These are phyloP conservation scores for Burhinus bistriatus DNA, from an alignment of 2,113 vertebrate genomes.

Conservation along the genomic window DNA sequence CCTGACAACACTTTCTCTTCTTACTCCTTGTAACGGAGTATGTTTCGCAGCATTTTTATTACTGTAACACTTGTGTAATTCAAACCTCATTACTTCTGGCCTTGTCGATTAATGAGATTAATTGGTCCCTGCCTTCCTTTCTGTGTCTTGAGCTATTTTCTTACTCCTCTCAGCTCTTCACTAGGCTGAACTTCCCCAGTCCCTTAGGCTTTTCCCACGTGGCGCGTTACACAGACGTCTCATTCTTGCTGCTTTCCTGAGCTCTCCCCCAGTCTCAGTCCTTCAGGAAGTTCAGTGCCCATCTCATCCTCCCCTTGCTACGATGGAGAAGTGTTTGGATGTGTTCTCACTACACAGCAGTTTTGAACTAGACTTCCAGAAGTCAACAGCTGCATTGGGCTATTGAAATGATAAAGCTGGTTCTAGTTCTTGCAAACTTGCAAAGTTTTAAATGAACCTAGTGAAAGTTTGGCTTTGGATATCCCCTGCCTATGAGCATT, in stretches of 20 bases:
- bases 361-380: not conserved
- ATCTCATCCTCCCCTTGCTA: not conserved
- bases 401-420: not conserved
- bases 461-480: not conserved
- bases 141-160: not conserved
- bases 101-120: not conserved
- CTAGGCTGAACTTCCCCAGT: not conserved
- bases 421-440: not conserved
- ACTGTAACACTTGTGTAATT: not conserved
- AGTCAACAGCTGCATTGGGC: not conserved
- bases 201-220: not conserved
- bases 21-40: not conserved
- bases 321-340: not conserved
- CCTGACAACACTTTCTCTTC: not conserved
- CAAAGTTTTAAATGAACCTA: not conserved
- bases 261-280: not conserved
- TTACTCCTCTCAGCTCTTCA: not conserved
- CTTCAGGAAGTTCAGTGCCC: not conserved
- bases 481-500: not conserved
- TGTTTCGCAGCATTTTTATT: not conserved
- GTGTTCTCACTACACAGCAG: fast-evolving
- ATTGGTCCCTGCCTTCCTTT: not conserved
- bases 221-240: not conserved
- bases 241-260: not conserved
- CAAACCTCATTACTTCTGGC: not conserved